Conservation (phyloP, 2,888 invertebrate species). For the Torymus tubicola region DNA sequence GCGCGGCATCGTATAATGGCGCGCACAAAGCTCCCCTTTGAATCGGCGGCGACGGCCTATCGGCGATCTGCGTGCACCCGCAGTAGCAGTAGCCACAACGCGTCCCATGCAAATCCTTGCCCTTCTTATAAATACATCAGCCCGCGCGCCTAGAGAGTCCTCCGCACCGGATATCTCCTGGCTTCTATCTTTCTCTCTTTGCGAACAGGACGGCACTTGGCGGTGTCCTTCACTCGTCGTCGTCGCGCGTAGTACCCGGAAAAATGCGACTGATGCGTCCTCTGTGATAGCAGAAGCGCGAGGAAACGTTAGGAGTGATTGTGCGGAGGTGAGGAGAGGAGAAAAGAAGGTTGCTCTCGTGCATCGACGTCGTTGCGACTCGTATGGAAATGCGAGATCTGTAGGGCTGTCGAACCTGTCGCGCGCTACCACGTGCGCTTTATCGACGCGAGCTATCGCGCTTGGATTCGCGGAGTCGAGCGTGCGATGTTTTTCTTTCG, state of each 20-base stretch:
- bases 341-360: too few species aligned
- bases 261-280: slow-evolving; percentile 20
- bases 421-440: background rate
- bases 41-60: slow-evolving; percentile 72
- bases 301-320: slow-evolving; percentile 34
- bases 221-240: slow-evolving; percentile 22
- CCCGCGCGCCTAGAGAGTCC: slow-evolving; percentile 53
- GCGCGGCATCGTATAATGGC: slow-evolving; percentile 65
- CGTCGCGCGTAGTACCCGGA: too few species aligned
- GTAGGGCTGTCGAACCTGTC: slow-evolving; percentile 32
- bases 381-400: slow-evolving; percentile 39
- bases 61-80: slow-evolving; percentile 63
- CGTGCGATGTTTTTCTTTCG: slow-evolving; percentile 2
- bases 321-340: slow-evolving; percentile 3
- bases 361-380: background rate
- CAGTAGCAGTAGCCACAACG: slow-evolving; percentile 61
- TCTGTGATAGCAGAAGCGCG: slow-evolving; percentile 19
- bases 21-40: slow-evolving; percentile 73
- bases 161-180: background rate
- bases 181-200: slow-evolving; percentile 38
- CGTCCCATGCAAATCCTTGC: slow-evolving; percentile 75
- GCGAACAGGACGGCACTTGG: slow-evolving; percentile 10
- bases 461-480: background rate
- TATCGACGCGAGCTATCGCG: slow-evolving; percentile 36
- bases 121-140: slow-evolving; percentile 77